These are phyloP conservation scores for Antedon mediterranea DNA, from an alignment of 53 echinoderm and acorn worm genomes.

Conservation along the genomic window DNA sequence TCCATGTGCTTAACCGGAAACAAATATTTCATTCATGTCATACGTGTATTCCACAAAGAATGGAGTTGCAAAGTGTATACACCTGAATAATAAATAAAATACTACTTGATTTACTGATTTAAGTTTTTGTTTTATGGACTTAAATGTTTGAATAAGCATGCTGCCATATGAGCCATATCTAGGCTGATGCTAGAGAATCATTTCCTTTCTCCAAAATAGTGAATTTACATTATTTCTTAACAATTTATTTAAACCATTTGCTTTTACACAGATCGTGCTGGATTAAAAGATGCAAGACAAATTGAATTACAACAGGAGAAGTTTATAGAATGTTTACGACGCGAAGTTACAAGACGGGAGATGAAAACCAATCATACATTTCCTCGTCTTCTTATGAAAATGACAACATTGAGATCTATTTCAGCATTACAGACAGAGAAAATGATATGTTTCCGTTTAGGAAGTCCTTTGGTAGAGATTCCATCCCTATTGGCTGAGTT, in stretches of 20 bases:
- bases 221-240: not conserved
- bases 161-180: no score
- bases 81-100: no score
- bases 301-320: constrained; percentile 57
- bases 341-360: constrained; percentile 54
- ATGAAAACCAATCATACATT: constrained; percentile 46
- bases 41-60: no score
- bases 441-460: constrained; percentile 54
- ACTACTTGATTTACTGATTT: no score
- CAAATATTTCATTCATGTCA: no score
- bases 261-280: constrained; percentile 53
- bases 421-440: constrained; percentile 76
- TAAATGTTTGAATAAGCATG: no score
- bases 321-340: constrained; percentile 64
- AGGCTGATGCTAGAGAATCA: no score
- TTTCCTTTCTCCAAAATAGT: no score
- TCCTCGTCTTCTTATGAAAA: constrained; percentile 47
- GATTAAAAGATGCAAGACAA: constrained; percentile 35
- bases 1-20: no score
- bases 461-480: constrained; percentile 38
- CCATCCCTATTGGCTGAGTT: constrained; percentile 70
- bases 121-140: no score
- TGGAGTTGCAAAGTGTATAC: no score
- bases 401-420: constrained; percentile 57
- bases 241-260: not conserved